A percentile compares a stretch with the other conserved stretches of the same genome.
phyloP scores from a whole-genome alignment of 2,888 invertebrate species.

The Tetragonisca angustula region DNA sequence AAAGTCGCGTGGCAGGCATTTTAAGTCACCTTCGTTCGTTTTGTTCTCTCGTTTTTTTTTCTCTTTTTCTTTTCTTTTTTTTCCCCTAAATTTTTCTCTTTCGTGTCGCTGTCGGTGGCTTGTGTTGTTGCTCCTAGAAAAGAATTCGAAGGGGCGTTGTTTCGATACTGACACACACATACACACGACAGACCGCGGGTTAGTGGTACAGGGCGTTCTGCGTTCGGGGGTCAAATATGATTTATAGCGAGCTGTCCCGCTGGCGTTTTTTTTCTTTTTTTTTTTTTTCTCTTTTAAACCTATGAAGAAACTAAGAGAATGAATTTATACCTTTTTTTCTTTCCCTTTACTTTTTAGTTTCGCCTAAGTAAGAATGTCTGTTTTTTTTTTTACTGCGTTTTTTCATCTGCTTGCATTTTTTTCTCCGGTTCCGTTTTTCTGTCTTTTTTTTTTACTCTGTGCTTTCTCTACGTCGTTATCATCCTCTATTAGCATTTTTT shows the following conservation, averaged over 20 bases:
- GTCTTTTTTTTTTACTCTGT: neutral
- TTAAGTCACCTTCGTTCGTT: conserved; percentile 69
- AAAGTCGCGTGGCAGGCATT: conserved; percentile 74
- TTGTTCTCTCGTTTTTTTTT: neutral
- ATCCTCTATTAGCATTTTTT: conserved; percentile 53
- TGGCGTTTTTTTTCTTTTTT: conserved; percentile 64
- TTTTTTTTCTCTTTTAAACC: conserved; percentile 64
- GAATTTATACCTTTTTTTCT: conserved; percentile 77
- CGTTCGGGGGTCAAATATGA: conserved; percentile 77
- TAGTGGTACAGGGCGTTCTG: conserved; percentile 81
- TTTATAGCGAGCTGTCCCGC: conserved; percentile 79
- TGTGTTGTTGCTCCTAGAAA: conserved; percentile 36
- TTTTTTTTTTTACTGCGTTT: conserved; percentile 18
- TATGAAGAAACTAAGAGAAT: conserved; percentile 82
- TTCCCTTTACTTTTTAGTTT: conserved; percentile 72
- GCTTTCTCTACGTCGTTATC: conserved; percentile 49
- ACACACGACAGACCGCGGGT: conserved; percentile 65
- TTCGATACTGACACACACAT: conserved; percentile 64
- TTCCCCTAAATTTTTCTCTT: neutral
- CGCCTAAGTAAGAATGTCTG: conserved; percentile 75
- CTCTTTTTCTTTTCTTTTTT: neutral
- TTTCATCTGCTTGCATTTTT: conserved; percentile 15
- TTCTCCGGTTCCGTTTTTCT: conserved; percentile 14
- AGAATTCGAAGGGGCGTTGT: conserved; percentile 63
- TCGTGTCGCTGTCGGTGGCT: conserved; percentile 2